Evolutionary conservation across 1,140 invertebrate species (phyloP).

Genomic region (Musca domestica): DNA sequence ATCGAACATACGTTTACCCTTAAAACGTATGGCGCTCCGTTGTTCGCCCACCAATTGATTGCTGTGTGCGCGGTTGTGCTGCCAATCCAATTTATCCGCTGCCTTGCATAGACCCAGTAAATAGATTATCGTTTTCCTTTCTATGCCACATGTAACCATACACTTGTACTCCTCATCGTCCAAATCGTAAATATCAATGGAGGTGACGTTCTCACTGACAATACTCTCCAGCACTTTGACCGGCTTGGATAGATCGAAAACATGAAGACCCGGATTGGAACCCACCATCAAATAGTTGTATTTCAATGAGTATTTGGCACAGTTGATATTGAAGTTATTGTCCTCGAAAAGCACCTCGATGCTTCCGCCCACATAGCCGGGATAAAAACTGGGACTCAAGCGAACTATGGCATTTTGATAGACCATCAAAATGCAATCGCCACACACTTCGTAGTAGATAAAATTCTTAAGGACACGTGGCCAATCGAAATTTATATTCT

Average conservation of each 20-base stretch:
- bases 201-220: conserved; percentile 45
- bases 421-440: conserved; percentile 34
- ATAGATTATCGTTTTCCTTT: conserved; percentile 34
- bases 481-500: neutral
- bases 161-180: conserved; percentile 36
- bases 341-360: conserved; percentile 26
- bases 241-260: conserved; percentile 35
- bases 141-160: conserved; percentile 41
- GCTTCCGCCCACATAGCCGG: neutral
- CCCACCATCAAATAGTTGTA: conserved; percentile 41
- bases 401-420: conserved; percentile 27
- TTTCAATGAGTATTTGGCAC: conserved; percentile 37
- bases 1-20: conserved; percentile 26
- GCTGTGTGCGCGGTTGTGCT: conserved; percentile 26
- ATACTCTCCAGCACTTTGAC: conserved; percentile 37
- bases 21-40: conserved; percentile 36
- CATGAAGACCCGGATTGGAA: conserved; percentile 39
- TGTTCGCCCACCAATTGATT: neutral
- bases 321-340: conserved; percentile 31
- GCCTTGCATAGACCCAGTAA: conserved; percentile 34
- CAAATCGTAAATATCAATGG: conserved; percentile 43
- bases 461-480: conserved; percentile 25
- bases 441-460: conserved; percentile 22
- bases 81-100: conserved; percentile 33
- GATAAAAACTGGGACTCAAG: conserved; percentile 1